Evolutionary conservation across 92 coral and sea anemone genomes (phyloP), one percentile per base, ranked within the genome.

Genomic region (Epizoanthus stellaris): DNA sequence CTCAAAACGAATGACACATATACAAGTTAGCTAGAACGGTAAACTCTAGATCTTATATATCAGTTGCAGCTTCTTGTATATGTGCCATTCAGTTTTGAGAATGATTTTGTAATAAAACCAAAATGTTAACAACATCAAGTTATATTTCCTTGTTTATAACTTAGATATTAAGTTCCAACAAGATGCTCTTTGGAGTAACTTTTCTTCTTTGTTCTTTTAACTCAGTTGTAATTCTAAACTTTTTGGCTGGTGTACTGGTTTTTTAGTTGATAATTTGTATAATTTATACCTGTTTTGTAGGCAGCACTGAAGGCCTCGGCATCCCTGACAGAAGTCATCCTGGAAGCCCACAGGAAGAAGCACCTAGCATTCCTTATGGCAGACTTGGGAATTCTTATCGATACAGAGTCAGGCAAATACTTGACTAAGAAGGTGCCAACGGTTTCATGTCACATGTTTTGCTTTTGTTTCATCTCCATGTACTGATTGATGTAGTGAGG

Each of bases 331-430:
- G 99, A 96, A 68, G 96, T 96, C 20, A 96, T 96, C 74, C 87
- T 96, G 58, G 99, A 96, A 86, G 97, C 99, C 17, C 99, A 96
- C 82, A 90, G 98, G 20, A 94, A 94, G 87, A 96, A 96, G 47
- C 99, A 96, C 85, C 82, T 96, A 79, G 99, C 99, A 2, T 96
- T 96, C 74, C 92, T 96, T 16, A 94, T 96, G 99, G 99, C 99
- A 42, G 99, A 96, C 87, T 94, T 96, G 45, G 99, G 96, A 9
- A 95, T 93, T 9, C 87, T 92, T 69, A 93, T 93, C 15, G 99
- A 94, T 62, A 94, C 91, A 65, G 98, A 88, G 4, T 85, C 95
- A 57, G 93, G 93, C 59, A 94, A 94, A 82, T 95, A 94, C 53
- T 86, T 94, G 57, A 67, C 98, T 21, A 89, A 91, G 87, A 92